phyloP scores from a whole-genome alignment of 2,797 vertebrate species.

The Mormyrops attenuatus region DNA sequence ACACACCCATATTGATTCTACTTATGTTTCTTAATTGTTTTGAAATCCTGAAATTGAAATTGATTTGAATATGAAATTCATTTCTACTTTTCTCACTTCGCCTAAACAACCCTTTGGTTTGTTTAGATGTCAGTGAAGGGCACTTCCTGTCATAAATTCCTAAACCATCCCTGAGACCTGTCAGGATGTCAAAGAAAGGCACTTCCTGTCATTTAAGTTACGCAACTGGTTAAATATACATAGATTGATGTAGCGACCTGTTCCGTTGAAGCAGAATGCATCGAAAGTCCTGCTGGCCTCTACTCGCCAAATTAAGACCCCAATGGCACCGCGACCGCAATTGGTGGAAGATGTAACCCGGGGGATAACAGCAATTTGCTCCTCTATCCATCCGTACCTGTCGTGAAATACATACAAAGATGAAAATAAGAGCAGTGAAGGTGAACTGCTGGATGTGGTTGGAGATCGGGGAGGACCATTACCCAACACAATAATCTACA shows the following conservation, averaged over 20 bases:
- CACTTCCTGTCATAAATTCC: background rate
- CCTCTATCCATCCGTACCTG: constrained; percentile 64
- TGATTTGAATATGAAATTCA: too few relatives aligned
- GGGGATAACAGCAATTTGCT: constrained; percentile 50
- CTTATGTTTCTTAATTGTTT: background rate
- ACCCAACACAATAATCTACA: background rate
- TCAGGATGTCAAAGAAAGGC: background rate
- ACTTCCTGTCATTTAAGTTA: background rate
- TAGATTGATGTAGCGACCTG: constrained; percentile 45
- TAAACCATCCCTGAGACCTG: background rate
- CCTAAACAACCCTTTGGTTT: background rate
- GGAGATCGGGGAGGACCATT: background rate
- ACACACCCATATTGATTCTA: background rate
- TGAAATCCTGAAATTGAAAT: background rate
- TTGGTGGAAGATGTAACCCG: constrained; percentile 31
- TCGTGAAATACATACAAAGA: background rate
- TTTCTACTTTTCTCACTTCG: background rate
- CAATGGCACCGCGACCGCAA: constrained; percentile 45
- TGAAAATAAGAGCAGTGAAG: background rate
- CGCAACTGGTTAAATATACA: background rate
- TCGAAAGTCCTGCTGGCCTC: constrained; percentile 25
- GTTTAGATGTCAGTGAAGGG: background rate
- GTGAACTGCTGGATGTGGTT: background rate
- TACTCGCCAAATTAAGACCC: constrained; percentile 44
- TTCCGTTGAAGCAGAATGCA: constrained; percentile 58